Conservation (phyloP, 2,797 vertebrate species). For the Argya squamiceps region DNA sequence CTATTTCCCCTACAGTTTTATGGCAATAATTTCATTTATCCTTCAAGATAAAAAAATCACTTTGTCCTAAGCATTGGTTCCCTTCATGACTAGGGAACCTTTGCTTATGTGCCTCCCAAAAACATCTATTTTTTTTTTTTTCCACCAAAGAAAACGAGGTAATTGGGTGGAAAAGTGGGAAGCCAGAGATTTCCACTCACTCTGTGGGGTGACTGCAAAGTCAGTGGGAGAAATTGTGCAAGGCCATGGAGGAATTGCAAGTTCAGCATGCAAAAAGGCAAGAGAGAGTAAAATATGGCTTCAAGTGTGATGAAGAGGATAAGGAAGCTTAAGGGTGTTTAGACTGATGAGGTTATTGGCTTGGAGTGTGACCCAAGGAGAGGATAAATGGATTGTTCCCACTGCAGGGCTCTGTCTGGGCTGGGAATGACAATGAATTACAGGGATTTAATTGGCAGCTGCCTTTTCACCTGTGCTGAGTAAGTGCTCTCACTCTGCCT, state of each 20-base stretch:
- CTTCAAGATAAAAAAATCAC: background rate
- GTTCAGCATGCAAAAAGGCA: background rate
- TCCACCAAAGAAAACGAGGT: background rate
- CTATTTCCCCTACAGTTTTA: background rate
- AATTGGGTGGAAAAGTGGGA: background rate
- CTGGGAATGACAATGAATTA: slow-evolving; percentile 53
- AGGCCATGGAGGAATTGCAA: background rate
- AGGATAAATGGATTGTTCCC: slow-evolving; percentile 50
- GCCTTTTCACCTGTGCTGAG: slow-evolving; percentile 30
- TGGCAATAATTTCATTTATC: background rate
- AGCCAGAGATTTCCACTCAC: background rate
- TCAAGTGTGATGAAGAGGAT: slow-evolving; percentile 18
- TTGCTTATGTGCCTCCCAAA: background rate
- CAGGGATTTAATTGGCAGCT: slow-evolving; percentile 57
- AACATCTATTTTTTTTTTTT: background rate
- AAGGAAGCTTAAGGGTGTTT: slow-evolving; percentile 63
- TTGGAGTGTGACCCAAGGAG: slow-evolving; percentile 45
- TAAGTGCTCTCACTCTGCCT: background rate
- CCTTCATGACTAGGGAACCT: background rate
- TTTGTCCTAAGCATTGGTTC: background rate
- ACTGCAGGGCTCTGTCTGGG: slow-evolving; percentile 8
- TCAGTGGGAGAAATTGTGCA: background rate
- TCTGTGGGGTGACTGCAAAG: background rate
- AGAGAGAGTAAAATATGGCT: slow-evolving; percentile 43
- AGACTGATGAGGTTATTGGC: slow-evolving; percentile 56